Percentiles rank a stretch among this genome's conserved stretches.
phyloP scores from a whole-genome alignment of 2,113 vertebrate genomes.

The Crotalus helleri region DNA sequence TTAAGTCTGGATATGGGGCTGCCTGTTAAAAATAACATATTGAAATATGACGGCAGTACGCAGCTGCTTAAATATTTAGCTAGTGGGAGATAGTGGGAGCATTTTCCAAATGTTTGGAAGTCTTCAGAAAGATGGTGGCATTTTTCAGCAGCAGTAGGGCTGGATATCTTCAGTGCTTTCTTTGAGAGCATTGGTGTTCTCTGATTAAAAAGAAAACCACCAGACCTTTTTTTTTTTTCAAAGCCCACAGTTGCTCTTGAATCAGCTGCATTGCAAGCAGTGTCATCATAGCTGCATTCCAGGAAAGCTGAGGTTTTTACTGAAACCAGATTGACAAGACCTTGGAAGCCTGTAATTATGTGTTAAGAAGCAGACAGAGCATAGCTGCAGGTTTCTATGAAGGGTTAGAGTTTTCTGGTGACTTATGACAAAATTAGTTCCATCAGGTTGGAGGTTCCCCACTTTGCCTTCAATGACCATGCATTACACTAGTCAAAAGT shows the following conservation, averaged over 20 bases:
- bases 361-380: not conserved
- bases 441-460: not conserved
- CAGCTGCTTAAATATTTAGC: not conserved
- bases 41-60: not conserved
- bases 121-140: not conserved
- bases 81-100: not conserved
- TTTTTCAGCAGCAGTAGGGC: not conserved
- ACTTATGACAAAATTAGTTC: not conserved
- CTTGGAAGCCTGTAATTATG: not conserved
- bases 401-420: not conserved
- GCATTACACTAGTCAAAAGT: not conserved
- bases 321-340: not conserved
- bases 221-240: not conserved
- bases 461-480: not conserved
- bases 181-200: not conserved
- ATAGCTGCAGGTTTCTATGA: not conserved
- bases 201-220: not conserved
- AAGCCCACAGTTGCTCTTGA: accelerated
- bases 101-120: slow-evolving; percentile 30
- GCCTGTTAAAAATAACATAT: slow-evolving; percentile 11
- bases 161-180: not conserved
- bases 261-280: accelerated
- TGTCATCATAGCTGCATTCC: not conserved
- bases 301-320: not conserved
- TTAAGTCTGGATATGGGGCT: not conserved